Base-by-base conservation (phyloP, 2,888 invertebrate species). In the Eupithecia subfuscata region DNA sequence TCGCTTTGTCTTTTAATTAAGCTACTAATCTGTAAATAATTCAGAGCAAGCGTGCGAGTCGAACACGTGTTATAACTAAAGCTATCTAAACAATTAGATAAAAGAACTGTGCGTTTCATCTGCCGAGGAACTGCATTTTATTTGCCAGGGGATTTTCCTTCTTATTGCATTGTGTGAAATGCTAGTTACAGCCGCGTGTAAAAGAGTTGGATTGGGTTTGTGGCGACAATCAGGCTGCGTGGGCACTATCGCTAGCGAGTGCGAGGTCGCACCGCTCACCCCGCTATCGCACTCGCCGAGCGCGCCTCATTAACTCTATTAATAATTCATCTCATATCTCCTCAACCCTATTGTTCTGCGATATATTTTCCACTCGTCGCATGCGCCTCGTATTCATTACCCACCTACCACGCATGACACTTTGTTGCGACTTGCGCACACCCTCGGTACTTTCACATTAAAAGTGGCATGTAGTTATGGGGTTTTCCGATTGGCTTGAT, bases 151-250 rank as follows among this genome's bases (percentile, higher is more conserved):
- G 43, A 81, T 81, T 77, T 25, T 79, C 67, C 72, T 80, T 72
- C 75, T 78, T 81, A 75, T 69, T 69, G 30, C 69, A 56, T 69
- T 22, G 76, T 37, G 64, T 72, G 82, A 82, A 80, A 78, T 76
- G 75, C 80, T 81, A 80, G 74, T 75, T 78, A 71, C 79, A 79
- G 82, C 79, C 78, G 80, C 64, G 80, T 83, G 84, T 86, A 86
- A 87, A 87, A 80, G 80, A 81, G 83, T 81, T 87, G 85, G 86
- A 85, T 88, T 89, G 87, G 86, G 83, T 87, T 82, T 89, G 83
- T 87, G 94, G 94, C 93, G 94, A 94, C 94, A 93, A 92, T 91
- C 93, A 88, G 94, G 91, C 94, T 94, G 94, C 94, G 94, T 93
- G 94, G 94, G 94, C 92, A 86, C 90, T 93, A 93, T 93, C 93